These are phyloP conservation scores for Heliconius erato DNA, from an alignment of 2,888 invertebrate genomes.

Conservation along the genomic window DNA sequence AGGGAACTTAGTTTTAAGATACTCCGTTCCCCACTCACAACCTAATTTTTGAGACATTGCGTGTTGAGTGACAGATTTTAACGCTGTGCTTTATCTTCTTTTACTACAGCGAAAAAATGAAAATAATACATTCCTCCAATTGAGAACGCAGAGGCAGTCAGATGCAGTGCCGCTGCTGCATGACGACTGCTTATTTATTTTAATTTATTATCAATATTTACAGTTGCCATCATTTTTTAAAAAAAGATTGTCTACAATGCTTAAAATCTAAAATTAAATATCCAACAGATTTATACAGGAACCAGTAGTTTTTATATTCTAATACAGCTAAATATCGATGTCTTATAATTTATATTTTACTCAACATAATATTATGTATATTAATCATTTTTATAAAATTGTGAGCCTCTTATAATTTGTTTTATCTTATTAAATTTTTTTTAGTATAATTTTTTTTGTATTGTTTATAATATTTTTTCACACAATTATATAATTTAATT, in stretches of 20 bases:
- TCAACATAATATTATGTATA: background rate
- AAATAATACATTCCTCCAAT: no score
- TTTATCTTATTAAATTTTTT: background rate
- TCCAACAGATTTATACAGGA: conserved; percentile 5
- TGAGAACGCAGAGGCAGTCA: no score
- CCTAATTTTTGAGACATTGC: no score
- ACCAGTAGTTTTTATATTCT: background rate
- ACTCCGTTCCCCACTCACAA: no score
- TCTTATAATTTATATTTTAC: background rate
- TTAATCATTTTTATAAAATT: background rate
- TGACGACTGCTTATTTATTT: no score
- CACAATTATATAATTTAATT: background rate
- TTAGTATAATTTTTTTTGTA: no score
- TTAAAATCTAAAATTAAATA: background rate
- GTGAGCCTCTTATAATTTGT: background rate
- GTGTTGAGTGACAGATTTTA: no score
- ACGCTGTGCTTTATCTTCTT: no score
- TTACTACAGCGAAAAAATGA: no score
- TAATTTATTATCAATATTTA: background rate
- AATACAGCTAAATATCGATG: background rate
- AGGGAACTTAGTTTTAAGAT: no score
- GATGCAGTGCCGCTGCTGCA: no score
- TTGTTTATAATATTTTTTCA: background rate
- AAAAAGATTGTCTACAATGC: background rate
- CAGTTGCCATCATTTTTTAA: background rate